Evolutionary conservation across 2,888 invertebrate species (phyloP), one percentile per base, ranked within the genome.

Genomic region (Lithodes maja): DNA sequence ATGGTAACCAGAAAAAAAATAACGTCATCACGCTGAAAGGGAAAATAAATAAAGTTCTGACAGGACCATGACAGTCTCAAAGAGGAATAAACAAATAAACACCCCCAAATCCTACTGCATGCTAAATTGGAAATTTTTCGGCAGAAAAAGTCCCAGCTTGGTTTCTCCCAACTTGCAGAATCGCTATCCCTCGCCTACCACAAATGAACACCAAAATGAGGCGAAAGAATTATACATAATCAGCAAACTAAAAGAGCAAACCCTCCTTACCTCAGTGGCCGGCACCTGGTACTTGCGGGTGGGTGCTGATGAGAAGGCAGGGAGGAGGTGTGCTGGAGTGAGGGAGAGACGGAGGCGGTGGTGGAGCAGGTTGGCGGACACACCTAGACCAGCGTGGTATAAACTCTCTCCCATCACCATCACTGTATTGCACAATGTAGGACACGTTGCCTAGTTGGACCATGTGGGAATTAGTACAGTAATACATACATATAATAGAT

Each of bases 371-470:
- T 86, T 82, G n/a, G 86, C 61, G 2, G 86, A 75, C 54, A 86
- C 75, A 33, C 81, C 86, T 15, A 86, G 74, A 15, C 86, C 86
- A 12, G 86, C 86, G 50, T 86, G 86, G 75, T 86, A 75, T 50
- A 86, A 68, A 12, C 33, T 33, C 74, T 86, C 86, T 1, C 86
- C 86, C 61, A 86, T 86, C 75, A 86, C 84, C 81, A 81, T 81
- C 12, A 15, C 3, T n/a, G 52, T 68, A 1, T 12, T 68, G 50
- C 68, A 81, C 81, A 81, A 61, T 12, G 68, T 2, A 12, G 49
- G 50, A 69, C 81, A 50, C 3, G 81, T 68, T 12, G 81, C 81
- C 81, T 81, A 50, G 0, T 61, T 5, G 61, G 61, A 61, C 7
- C 61, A 33, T 33, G 33, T 33, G 33, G 33, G 33, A 33, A 33